A percentile compares a stretch with the other conserved stretches of the same genome.
Evolutionary conservation across 2,113 vertebrate genomes (phyloP).

Genomic region (Malurus elegans): DNA sequence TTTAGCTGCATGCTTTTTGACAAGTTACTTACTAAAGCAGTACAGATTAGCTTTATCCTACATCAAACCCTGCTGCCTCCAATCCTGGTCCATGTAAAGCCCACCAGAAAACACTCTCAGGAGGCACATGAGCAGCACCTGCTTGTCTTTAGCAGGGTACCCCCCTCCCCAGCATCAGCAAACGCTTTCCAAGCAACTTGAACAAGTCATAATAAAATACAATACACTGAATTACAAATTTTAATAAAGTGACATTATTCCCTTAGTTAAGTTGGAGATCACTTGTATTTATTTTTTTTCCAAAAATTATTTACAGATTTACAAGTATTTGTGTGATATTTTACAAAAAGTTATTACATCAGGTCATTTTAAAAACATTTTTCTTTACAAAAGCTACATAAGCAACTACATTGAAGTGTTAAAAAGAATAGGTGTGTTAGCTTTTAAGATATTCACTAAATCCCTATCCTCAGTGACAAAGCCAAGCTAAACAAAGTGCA

Average conservation of each 20-base stretch:
- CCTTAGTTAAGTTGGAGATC: background rate
- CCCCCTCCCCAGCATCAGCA: accelerated
- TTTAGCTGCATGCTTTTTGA: background rate
- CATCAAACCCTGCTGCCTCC: background rate
- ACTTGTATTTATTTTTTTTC: conserved; percentile 37
- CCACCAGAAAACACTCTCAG: accelerated
- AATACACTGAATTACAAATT: background rate
- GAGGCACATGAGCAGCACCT: background rate
- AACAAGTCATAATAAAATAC: background rate
- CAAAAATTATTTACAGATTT: conserved; percentile 56
- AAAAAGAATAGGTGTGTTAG: background rate
- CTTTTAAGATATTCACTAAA: background rate
- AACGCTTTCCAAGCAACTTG: background rate
- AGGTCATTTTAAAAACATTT: background rate
- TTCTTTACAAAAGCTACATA: conserved; percentile 47
- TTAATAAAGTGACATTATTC: background rate
- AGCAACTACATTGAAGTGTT: background rate
- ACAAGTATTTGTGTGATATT: conserved; percentile 22
- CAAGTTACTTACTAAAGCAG: background rate
- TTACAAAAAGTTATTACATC: conserved; percentile 43
- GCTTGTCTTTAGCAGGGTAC: background rate
- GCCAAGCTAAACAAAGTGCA: background rate
- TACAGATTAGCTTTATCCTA: background rate
- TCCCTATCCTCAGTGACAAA: background rate
- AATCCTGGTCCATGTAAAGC: accelerated